These are phyloP conservation scores for Antennarius maculatus DNA, from an alignment of 2,797 vertebrate genomes.

Conservation along the genomic window DNA sequence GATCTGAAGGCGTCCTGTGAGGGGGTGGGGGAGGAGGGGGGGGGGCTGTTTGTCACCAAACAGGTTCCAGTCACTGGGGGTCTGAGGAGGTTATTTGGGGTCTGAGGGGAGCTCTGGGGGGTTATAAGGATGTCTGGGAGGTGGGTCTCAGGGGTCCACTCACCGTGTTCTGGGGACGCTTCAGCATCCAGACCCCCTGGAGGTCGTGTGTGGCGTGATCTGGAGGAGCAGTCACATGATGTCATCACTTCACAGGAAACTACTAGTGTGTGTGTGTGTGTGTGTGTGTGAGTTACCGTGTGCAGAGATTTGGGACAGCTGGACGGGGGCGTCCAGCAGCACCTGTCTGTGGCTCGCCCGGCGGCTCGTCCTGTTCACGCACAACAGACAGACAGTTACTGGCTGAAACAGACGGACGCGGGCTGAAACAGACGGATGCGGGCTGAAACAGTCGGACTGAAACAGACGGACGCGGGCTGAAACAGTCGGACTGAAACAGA, in stretches of 20 bases:
- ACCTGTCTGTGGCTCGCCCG: constrained; percentile 77
- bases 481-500: too few relatives aligned
- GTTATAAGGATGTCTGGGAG: too few relatives aligned
- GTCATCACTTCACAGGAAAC: background rate
- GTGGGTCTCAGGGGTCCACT: background rate
- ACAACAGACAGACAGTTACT: background rate
- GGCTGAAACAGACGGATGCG: too few relatives aligned
- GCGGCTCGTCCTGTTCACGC: constrained; percentile 65
- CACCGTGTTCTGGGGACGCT: constrained; percentile 90
- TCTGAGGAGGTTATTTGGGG: too few relatives aligned
- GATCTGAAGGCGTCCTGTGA: too few relatives aligned
- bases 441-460: too few relatives aligned
- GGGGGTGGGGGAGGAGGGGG: fast-evolving
- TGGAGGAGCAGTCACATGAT: constrained; percentile 8
- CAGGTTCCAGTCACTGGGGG: too few relatives aligned
- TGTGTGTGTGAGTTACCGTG: constrained; percentile 76
- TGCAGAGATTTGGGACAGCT: constrained; percentile 87
- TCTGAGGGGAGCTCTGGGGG: too few relatives aligned
- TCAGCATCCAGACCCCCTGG: constrained; percentile 88
- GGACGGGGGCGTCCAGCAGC: constrained; percentile 90
- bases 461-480: too few relatives aligned
- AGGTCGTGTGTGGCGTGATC: constrained; percentile 61
- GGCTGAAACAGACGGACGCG: too few relatives aligned
- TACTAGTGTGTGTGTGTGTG: too few relatives aligned
- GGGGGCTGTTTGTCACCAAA: too few relatives aligned